These are phyloP conservation scores for Prosapia bicincta DNA, from an alignment of 2,888 invertebrate species.

Conservation along the genomic window DNA sequence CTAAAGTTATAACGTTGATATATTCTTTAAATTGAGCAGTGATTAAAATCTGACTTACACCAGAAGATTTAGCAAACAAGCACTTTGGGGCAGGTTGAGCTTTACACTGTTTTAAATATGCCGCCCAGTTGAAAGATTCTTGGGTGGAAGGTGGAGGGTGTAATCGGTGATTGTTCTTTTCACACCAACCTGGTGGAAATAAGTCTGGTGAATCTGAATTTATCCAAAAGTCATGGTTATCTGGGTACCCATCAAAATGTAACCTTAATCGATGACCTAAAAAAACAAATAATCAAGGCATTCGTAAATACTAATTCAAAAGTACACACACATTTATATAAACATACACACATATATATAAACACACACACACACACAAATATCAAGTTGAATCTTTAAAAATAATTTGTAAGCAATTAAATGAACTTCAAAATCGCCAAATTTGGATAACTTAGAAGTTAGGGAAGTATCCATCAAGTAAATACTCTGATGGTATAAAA, in stretches of 20 bases:
- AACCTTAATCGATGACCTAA: conserved; percentile 79
- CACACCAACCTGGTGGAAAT: conserved; percentile 93
- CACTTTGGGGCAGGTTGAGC: conserved; percentile 73
- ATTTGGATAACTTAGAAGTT: no score
- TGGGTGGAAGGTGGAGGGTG: conserved; percentile 69
- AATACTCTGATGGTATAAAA: no score
- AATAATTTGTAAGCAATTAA: no score
- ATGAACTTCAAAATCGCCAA: no score
- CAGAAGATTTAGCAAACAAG: conserved; percentile 67
- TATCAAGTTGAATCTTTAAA: no score
- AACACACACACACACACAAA: no score
- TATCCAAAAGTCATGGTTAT: conserved; percentile 89
- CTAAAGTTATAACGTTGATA: no score
- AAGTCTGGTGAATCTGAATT: conserved; percentile 90
- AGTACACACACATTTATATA: no score
- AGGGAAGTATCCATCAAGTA: no score
- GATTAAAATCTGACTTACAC: conserved; percentile 48
- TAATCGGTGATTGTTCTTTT: conserved; percentile 72
- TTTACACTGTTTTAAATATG: conserved; percentile 74
- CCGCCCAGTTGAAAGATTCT: conserved; percentile 73
- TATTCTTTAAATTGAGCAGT: no score
- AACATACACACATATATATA: no score
- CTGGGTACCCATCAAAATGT: conserved; percentile 89
- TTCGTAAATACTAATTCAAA: neutral
- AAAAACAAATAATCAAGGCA: conserved; percentile 29